Evolutionary conservation across 2,888 invertebrate species (phyloP).

Genomic region (Trichogramma dendrolimi): DNA sequence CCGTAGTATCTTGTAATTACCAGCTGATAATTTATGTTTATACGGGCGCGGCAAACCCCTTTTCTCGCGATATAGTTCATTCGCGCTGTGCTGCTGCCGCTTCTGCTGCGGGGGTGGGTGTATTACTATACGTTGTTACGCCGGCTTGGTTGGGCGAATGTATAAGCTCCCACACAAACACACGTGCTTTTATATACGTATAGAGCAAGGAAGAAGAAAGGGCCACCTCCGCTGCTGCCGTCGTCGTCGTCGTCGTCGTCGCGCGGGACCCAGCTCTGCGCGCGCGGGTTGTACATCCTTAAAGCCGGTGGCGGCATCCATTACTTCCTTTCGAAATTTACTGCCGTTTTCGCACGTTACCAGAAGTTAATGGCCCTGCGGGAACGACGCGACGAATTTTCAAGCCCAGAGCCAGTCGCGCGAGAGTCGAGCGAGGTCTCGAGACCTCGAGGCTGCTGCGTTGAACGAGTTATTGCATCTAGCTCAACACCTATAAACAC

Average conservation of each 20-base stretch:
- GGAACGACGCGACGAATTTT: slow-evolving; percentile 35
- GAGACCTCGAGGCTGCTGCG: not conserved
- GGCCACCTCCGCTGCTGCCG: slow-evolving; percentile 27
- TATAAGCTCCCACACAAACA: too few relatives aligned
- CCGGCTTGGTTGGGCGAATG: slow-evolving; percentile 23
- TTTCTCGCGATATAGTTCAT: not conserved
- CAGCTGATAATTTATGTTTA: slow-evolving; percentile 54
- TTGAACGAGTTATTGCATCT: slow-evolving; percentile 21
- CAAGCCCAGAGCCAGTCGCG: slow-evolving; percentile 10
- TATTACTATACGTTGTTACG: slow-evolving; percentile 51
- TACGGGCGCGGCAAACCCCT: slow-evolving; percentile 38
- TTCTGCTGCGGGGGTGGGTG: slow-evolving; percentile 34
- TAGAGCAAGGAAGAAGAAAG: not conserved
- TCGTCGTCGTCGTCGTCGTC: slow-evolving; percentile 31
- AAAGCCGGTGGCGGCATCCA: slow-evolving; percentile 43
- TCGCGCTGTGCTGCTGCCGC: slow-evolving; percentile 6
- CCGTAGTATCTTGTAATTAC: slow-evolving; percentile 50
- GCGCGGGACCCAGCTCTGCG: slow-evolving; percentile 26
- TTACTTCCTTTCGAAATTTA: slow-evolving; percentile 47
- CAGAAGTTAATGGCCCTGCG: slow-evolving; percentile 43
- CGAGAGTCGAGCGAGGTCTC: slow-evolving; percentile 8
- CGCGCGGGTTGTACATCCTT: slow-evolving; percentile 42
- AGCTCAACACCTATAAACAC: too few relatives aligned
- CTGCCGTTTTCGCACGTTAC: slow-evolving; percentile 50
- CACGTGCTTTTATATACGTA: too few relatives aligned